A percentile compares a stretch with the other conserved stretches of the same genome.
These are phyloP conservation scores for Atherinomorus stipes DNA, from an alignment of 2,113 vertebrate genomes.

Conservation along the genomic window DNA sequence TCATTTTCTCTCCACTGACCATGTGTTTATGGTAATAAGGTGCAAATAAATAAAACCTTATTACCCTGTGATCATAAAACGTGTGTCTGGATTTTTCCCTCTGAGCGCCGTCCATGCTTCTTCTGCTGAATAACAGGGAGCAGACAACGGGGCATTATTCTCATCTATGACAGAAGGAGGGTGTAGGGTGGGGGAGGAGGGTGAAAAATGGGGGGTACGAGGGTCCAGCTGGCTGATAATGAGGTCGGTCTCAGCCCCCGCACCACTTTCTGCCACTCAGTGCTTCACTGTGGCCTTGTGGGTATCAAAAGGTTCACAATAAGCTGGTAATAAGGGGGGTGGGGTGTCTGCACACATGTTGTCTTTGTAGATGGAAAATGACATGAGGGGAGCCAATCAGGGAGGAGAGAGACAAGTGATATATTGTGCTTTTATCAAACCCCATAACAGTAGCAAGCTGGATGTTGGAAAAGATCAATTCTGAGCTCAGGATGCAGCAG, in stretches of 20 bases:
- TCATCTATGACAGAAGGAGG: conserved; percentile 21
- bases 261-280: conserved; percentile 30
- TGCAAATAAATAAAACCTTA: conserved; percentile 12
- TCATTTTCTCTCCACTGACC: neutral
- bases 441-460: conserved; percentile 10
- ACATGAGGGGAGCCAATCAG: conserved; percentile 37
- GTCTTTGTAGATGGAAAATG: conserved; percentile 34
- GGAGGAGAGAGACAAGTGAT: conserved; percentile 32
- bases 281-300: conserved; percentile 49
- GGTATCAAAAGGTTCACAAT: conserved; percentile 66
- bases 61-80: conserved; percentile 1
- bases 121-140: conserved; percentile 37
- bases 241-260: conserved; percentile 59
- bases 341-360: conserved; percentile 37
- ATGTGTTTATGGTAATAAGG: conserved; percentile 6
- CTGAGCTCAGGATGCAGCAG: conserved; percentile 39
- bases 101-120: conserved; percentile 23
- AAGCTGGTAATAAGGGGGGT: conserved; percentile 64
- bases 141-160: conserved; percentile 59
- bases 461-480: conserved; percentile 38
- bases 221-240: conserved; percentile 72
- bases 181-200: conserved; percentile 12
- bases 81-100: conserved; percentile 17
- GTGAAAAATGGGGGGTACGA: neutral
- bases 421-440: conserved; percentile 15